Evolutionary conservation across 2,797 vertebrate genomes (phyloP).

Genomic region (Centroberyx gerrardi): DNA sequence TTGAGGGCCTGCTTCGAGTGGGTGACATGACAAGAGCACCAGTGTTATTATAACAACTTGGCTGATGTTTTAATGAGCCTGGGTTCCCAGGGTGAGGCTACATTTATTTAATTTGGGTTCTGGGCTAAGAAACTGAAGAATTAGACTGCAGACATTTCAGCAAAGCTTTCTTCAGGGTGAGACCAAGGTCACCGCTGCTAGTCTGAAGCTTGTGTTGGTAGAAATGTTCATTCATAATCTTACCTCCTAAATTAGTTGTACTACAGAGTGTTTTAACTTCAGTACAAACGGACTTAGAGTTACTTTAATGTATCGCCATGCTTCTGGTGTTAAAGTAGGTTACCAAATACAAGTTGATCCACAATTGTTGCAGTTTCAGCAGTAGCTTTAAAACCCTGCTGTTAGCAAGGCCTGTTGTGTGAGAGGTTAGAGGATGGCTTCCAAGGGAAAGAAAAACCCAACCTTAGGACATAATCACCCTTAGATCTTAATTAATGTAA

Average conservation of each 20-base stretch:
- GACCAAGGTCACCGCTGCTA: constrained; percentile 3
- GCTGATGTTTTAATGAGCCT: constrained; percentile 6
- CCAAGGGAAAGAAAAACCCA: constrained; percentile 8
- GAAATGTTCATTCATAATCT: no score
- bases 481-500: neutral
- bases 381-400: constrained; percentile 1
- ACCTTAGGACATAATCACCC: neutral
- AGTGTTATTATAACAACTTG: constrained; percentile 10
- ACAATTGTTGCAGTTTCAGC: constrained; percentile 17
- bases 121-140: constrained; percentile 10
- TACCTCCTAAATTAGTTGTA: no score
- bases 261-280: neutral
- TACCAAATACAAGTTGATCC: neutral
- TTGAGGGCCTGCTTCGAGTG: constrained; percentile 18
- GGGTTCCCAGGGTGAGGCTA: constrained; percentile 2
- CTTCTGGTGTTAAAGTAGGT: neutral
- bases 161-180: constrained; percentile 18
- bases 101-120: neutral
- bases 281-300: neutral
- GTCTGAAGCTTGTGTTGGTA: neutral
- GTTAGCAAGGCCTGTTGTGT: neutral
- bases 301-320: neutral
- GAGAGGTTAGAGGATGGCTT: constrained; percentile 6
- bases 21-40: constrained; percentile 3
- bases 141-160: constrained; percentile 23